Conservation (phyloP, 1,140 invertebrate species). For the Psilanteris sp. region DNA sequence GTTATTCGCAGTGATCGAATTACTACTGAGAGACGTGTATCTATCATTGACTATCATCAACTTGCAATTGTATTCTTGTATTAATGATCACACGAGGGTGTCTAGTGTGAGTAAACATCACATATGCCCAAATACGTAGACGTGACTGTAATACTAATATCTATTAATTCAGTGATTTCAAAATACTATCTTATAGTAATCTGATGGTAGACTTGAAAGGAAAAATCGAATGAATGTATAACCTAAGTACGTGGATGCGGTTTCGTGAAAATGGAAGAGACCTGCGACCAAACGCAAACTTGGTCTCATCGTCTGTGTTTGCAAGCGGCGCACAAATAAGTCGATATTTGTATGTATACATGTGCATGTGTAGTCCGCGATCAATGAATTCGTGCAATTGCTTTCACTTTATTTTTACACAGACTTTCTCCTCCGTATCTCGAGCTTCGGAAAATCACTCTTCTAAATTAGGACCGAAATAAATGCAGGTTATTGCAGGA, state of each 20-base stretch:
- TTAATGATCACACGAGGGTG: constrained; percentile 59
- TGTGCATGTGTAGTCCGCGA: background rate
- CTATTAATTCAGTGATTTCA: constrained; percentile 41
- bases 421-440: background rate
- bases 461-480: constrained; percentile 28
- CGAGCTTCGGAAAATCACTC: constrained; percentile 22
- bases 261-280: constrained; percentile 14
- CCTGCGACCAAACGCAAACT: constrained; percentile 1
- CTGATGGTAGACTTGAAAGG: constrained; percentile 2
- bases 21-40: constrained; percentile 38
- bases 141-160: constrained; percentile 63
- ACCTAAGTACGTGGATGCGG: constrained; percentile 9
- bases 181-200: constrained; percentile 25
- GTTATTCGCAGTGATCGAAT: constrained; percentile 33
- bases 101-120: constrained; percentile 58
- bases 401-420: constrained; percentile 21
- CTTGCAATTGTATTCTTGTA: constrained; percentile 42
- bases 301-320: constrained; percentile 22
- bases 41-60: constrained; percentile 58
- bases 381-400: constrained; percentile 12
- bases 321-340: constrained; percentile 10
- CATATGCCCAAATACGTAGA: constrained; percentile 60
- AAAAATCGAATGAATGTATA: constrained; percentile 13
- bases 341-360: constrained; percentile 33
- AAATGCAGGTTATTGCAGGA: constrained; percentile 1